Conservation (phyloP, 2,888 invertebrate genomes). For the Gortyna flavago region DNA sequence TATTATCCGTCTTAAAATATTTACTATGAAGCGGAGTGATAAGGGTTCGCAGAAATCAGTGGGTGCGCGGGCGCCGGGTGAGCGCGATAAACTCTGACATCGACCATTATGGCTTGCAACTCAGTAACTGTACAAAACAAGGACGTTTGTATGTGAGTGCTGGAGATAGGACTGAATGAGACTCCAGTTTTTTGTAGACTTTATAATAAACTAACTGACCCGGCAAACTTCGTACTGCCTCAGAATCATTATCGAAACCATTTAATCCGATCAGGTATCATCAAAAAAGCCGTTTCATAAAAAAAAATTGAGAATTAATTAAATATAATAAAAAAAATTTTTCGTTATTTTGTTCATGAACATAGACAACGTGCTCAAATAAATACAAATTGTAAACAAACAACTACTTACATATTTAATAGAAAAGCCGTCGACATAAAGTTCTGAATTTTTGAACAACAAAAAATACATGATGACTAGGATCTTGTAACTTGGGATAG, state of each 20-base stretch:
- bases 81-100: slow-evolving; percentile 57
- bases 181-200: neutral
- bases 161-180: neutral
- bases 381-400: neutral
- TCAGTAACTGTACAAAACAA: slow-evolving; percentile 31
- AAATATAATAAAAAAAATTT: no score
- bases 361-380: neutral
- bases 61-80: slow-evolving; percentile 43
- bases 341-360: no score
- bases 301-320: no score
- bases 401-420: no score
- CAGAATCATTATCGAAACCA: no score
- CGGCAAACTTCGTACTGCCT: no score
- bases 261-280: no score
- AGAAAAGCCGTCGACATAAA: neutral
- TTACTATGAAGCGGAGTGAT: slow-evolving; percentile 49
- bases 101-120: slow-evolving; percentile 34
- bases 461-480: neutral
- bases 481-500: neutral
- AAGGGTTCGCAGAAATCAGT: slow-evolving; percentile 66
- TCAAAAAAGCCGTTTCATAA: no score
- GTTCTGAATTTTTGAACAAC: neutral
- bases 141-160: slow-evolving; percentile 5
- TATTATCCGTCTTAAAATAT: slow-evolving; percentile 51
- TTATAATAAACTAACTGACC: no score